These are phyloP conservation scores for Aegotheles bennettii DNA, from an alignment of 2,113 vertebrate genomes.

Conservation along the genomic window DNA sequence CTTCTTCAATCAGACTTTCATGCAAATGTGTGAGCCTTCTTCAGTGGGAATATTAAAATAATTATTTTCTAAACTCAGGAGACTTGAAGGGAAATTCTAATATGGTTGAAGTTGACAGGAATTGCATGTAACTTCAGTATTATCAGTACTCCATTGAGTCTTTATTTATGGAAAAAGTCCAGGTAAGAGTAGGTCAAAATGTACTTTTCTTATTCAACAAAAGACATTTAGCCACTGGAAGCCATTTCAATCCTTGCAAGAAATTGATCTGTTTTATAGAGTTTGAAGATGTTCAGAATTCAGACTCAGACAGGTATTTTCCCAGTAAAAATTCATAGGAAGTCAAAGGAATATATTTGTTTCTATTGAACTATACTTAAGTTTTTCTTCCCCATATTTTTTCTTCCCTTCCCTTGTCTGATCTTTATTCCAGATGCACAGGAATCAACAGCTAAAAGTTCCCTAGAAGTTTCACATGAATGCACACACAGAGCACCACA, in stretches of 20 bases:
- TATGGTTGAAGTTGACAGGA: neutral
- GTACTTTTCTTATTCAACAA: neutral
- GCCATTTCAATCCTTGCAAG: neutral
- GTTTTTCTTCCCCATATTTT: neutral
- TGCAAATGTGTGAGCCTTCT: neutral
- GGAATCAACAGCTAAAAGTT: neutral
- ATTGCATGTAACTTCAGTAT: neutral
- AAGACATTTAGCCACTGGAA: neutral
- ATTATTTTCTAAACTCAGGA: neutral
- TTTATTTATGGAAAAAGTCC: neutral
- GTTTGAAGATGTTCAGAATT: neutral
- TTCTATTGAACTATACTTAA: neutral
- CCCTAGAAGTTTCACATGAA: neutral
- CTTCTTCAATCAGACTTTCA: neutral
- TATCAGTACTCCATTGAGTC: neutral
- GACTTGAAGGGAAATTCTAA: neutral
- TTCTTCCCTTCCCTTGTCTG: neutral
- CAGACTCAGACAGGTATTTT: neutral
- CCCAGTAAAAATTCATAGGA: neutral
- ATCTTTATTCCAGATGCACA: neutral
- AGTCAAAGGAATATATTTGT: neutral
- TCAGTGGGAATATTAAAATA: neutral
- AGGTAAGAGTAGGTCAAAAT: neutral
- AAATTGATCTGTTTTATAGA: neutral
- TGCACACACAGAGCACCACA: neutral